These are phyloP conservation scores for Cecidostiba fungosa DNA, from an alignment of 2,888 invertebrate genomes.

Conservation along the genomic window DNA sequence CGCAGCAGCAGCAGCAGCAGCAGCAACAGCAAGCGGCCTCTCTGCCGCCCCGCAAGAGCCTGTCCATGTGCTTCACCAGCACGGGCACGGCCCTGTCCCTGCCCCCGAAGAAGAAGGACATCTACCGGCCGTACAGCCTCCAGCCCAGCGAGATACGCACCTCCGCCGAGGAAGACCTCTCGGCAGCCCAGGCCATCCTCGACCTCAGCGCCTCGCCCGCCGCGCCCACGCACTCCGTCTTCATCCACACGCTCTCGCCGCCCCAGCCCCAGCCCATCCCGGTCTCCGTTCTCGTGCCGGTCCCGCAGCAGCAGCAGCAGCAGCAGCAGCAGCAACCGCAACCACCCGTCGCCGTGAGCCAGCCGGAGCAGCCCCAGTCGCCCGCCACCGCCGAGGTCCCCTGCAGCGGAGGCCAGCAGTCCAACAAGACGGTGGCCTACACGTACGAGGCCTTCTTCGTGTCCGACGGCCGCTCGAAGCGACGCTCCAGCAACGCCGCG, in stretches of 20 bases:
- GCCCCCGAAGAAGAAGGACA: conserved; percentile 95
- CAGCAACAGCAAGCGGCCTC: conserved; percentile 67
- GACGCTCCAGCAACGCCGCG: conserved; percentile 81
- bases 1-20: conserved; percentile 67
- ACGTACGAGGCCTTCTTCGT: conserved; percentile 96
- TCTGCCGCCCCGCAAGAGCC: conserved; percentile 83
- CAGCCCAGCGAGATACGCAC: conserved; percentile 81
- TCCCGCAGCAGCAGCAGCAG: conserved; percentile 65
- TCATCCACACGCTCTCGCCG: conserved; percentile 81
- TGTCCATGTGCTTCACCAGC: conserved; percentile 92
- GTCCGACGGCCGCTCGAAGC: conserved; percentile 92
- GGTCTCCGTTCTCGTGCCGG: conserved; percentile 70
- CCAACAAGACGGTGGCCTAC: conserved; percentile 90
- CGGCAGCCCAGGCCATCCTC: conserved; percentile 93
- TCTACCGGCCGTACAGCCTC: conserved; percentile 92
- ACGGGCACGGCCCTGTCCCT: conserved; percentile 91
- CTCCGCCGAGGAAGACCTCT: conserved; percentile 90
- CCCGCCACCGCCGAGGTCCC: conserved; percentile 73
- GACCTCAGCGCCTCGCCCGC: conserved; percentile 94
- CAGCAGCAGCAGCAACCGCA: conserved; percentile 68
- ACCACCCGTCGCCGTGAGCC: conserved; percentile 60
- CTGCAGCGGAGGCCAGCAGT: conserved; percentile 72
- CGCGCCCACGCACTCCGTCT: conserved; percentile 77
- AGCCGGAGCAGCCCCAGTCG: conserved; percentile 72
- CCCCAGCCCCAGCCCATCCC: conserved; percentile 73